phyloP scores from a whole-genome alignment of 2,797 vertebrate species.

The Cynopterus sphinx region DNA sequence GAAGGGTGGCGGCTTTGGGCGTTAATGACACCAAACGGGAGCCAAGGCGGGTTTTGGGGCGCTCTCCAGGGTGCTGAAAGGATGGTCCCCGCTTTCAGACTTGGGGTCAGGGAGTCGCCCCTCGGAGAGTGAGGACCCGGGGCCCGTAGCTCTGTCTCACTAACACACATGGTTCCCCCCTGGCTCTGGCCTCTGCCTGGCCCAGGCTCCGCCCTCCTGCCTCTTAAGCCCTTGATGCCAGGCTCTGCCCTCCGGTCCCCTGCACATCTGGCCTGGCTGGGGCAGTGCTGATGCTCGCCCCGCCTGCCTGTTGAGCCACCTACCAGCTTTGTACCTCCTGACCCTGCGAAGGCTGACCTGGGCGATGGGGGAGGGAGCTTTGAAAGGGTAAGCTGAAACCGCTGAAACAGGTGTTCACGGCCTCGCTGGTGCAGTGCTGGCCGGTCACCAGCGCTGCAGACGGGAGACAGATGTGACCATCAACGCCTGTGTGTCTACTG shows the following conservation, averaged over 20 bases:
- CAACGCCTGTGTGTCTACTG: rapidly evolving
- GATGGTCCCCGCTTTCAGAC: rapidly evolving
- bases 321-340: not conserved
- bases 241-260: rapidly evolving
- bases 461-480: rapidly evolving
- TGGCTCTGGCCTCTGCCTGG: not conserved
- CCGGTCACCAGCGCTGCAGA: rapidly evolving
- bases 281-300: not conserved
- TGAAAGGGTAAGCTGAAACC: not conserved
- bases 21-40: rapidly evolving
- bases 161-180: not conserved
- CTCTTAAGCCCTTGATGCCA: not conserved
- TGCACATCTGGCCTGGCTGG: not conserved
- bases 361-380: not conserved
- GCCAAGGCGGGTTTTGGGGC: rapidly evolving
- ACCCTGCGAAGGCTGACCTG: rapidly evolving
- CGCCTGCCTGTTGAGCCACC: too few relatives aligned
- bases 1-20: rapidly evolving
- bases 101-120: rapidly evolving
- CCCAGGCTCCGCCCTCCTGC: not conserved
- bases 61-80: conserved; percentile 62
- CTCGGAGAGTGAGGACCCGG: not conserved
- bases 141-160: not conserved
- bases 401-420: not conserved
- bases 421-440: not conserved